Evolutionary conservation across 1,140 invertebrate species (phyloP), one percentile per base, ranked within the genome.

Genomic region (Papilio aristodemus): DNA sequence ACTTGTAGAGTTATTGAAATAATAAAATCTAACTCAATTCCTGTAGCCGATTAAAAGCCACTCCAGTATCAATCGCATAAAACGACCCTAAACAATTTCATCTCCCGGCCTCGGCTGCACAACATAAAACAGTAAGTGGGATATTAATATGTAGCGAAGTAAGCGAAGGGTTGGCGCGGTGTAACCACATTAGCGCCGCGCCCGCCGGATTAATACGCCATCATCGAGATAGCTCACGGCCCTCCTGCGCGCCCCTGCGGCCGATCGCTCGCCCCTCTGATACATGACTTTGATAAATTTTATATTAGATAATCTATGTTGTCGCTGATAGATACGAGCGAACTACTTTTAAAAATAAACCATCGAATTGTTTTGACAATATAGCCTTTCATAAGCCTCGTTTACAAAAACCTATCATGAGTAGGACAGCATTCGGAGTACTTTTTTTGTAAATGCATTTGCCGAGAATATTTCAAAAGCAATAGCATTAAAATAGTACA

Each of bases 81-180:
- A 77, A 74, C 79, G 78, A 73, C 80, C 79, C 83, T 84, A 85
- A 88, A 88, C 84, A 88, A 88, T 88, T 86, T 86, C 82, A 76
- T 74, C 67, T 75, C 72, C 78, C 76, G 75, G 78, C 70, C 80
- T 77, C 69, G 64, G 76, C 77, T 81, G 77, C 74, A 76, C 81
- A 81, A 80, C 79, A 79, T 83, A 80, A 86, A 84, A 78, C 80
- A 73, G 79, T 86, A 84, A 86, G 84, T 81, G 83, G 80, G 66
- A 71, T 85, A 84, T 85, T 85, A 85, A 84, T 84, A 83, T 54
- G 19, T 54, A 54, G 10, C 17, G 10, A 54, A 25, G 46, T 54
- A 19, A 17, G 19, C 46, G 43, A 46, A 46, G 43, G 43, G 43
- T 46, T 46, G 43, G 43, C 11, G 14, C 43, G 43, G 7, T 46